Percentiles rank a stretch among this genome's conserved stretches.
Evolutionary conservation across 2,113 vertebrate genomes (phyloP).

Genomic region (Chlorodrepanis virens): DNA sequence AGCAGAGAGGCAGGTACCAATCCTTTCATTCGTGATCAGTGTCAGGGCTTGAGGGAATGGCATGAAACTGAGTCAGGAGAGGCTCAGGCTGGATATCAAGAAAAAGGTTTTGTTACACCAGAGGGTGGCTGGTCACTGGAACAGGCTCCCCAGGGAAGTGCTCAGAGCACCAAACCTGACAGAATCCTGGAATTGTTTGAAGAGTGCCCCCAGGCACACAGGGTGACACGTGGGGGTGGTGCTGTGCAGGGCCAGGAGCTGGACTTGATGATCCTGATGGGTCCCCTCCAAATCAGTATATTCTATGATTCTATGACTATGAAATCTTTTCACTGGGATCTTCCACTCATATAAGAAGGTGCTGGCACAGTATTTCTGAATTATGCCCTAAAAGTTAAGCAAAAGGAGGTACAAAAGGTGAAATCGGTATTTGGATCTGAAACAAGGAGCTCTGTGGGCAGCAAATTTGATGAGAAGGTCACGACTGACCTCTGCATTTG

Average conservation of each 20-base stretch:
- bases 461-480: not conserved
- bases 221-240: not conserved
- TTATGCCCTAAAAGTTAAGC: not conserved
- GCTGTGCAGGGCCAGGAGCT: too few species aligned
- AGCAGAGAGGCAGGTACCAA: not conserved
- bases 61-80: not conserved
- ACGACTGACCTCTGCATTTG: not conserved
- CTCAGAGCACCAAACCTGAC: accelerated
- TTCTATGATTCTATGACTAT: not conserved
- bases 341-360: not conserved
- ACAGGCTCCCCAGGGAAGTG: not conserved
- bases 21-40: accelerated
- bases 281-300: not conserved
- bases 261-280: not conserved
- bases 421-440: not conserved
- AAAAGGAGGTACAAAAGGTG: not conserved
- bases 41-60: not conserved
- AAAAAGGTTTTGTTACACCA: not conserved
- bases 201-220: accelerated
- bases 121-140: accelerated
- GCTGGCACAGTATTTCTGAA: not conserved
- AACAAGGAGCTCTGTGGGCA: not conserved
- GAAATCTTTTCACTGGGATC: not conserved
- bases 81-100: not conserved
- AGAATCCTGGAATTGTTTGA: not conserved